These are phyloP conservation scores for Astyanax mexicanus DNA, from an alignment of 2,797 vertebrate genomes.

Conservation along the genomic window DNA sequence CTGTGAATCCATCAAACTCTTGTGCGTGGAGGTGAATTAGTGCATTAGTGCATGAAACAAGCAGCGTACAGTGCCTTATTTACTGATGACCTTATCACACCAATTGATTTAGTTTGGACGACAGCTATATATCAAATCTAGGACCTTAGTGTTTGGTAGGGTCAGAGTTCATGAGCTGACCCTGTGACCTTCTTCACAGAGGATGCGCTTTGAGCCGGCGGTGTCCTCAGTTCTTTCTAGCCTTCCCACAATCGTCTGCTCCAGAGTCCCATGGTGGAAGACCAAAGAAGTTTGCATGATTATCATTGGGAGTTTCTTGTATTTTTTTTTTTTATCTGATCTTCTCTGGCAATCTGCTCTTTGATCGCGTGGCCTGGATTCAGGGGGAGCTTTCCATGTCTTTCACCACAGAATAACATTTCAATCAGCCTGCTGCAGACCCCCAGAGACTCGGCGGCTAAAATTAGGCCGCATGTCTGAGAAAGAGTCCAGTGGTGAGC, in stretches of 20 bases:
- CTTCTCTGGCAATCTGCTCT: constrained; percentile 4
- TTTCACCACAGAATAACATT: constrained; percentile 44
- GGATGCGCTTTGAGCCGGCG: not conserved
- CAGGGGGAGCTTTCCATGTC: not conserved
- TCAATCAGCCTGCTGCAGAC: constrained; percentile 35
- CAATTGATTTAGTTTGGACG: too few species aligned
- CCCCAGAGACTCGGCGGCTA: constrained; percentile 69
- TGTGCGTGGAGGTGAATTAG: not conserved
- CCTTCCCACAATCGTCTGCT: not conserved
- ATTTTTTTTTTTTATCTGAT: constrained; percentile 22
- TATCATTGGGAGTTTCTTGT: constrained; percentile 1
- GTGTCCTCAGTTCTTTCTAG: not conserved
- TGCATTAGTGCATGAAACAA: not conserved
- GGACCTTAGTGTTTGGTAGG: too few species aligned
- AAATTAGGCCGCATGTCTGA: constrained; percentile 71
- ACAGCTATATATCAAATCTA: not conserved
- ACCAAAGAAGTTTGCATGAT: not conserved
- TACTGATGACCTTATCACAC: too few species aligned
- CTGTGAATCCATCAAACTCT: not conserved
- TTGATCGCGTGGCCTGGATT: constrained; percentile 23
- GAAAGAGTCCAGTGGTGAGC: constrained; percentile 66
- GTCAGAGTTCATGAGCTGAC: not conserved
- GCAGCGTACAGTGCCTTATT: too few species aligned
- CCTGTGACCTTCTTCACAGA: constrained; percentile 1
- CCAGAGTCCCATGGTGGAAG: not conserved